phyloP scores from a whole-genome alignment of 2,888 invertebrate species.

The Erynnis tages region DNA sequence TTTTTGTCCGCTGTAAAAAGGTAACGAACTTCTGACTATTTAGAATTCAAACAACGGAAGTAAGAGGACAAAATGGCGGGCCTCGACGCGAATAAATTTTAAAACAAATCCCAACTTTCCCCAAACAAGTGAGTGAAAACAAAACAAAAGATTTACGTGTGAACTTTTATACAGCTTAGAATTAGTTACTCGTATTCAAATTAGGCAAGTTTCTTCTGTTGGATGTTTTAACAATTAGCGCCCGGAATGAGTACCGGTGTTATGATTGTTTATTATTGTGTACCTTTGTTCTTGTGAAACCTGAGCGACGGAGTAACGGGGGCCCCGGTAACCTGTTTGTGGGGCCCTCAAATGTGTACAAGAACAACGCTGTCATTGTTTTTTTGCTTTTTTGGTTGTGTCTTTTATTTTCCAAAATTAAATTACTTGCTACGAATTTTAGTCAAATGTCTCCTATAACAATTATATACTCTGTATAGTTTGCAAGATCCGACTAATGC shows the following conservation, averaged over 20 bases:
- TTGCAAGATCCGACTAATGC: too few species aligned
- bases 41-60: conserved; percentile 72
- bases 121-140: conserved; percentile 58
- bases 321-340: too few species aligned
- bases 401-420: too few species aligned
- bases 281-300: too few species aligned
- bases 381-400: too few species aligned
- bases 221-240: conserved; percentile 26
- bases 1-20: conserved; percentile 29
- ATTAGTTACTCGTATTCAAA: conserved; percentile 50
- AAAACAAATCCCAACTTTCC: conserved; percentile 73
- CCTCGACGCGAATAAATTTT: conserved; percentile 65
- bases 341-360: too few species aligned
- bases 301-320: too few species aligned
- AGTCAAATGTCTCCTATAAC: too few species aligned
- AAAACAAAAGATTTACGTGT: conserved; percentile 74
- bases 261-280: neutral
- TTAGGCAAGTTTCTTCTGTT: conserved; percentile 38
- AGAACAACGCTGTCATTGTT: too few species aligned
- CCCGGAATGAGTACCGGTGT: neutral
- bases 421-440: too few species aligned
- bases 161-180: conserved; percentile 63
- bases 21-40: conserved; percentile 38
- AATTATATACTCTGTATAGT: too few species aligned
- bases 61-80: conserved; percentile 63